phyloP scores from a whole-genome alignment of 2,888 invertebrate species.

The Drosophila mimetica region DNA sequence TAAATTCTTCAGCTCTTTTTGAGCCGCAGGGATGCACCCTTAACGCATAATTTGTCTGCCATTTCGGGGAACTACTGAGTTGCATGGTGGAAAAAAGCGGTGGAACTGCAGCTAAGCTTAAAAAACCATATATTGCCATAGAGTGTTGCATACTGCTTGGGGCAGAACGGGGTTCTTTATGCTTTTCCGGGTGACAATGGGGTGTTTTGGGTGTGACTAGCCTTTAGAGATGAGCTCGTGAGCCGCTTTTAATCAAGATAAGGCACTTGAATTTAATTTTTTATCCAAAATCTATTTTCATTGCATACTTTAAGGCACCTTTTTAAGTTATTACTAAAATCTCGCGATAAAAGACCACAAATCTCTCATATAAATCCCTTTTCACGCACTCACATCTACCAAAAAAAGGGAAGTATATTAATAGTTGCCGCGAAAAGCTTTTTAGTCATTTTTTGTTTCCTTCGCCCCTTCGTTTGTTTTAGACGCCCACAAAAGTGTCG shows the following conservation, averaged over 20 bases:
- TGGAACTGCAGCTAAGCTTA: conserved; percentile 16
- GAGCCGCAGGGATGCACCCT: conserved; percentile 63
- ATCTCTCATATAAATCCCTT: not conserved
- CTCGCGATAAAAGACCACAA: not conserved
- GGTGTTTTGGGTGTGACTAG: not conserved
- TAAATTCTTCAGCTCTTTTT: conserved; percentile 71
- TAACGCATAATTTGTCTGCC: conserved; percentile 72
- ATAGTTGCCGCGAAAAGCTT: conserved; percentile 30
- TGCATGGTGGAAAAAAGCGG: conserved; percentile 1
- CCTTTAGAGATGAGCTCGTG: not conserved
- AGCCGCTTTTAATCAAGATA: no score
- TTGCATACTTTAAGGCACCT: no score
- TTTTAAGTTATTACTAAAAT: no score
- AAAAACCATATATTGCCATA: conserved; percentile 14
- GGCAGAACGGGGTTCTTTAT: conserved; percentile 3
- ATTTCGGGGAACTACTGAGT: conserved; percentile 18
- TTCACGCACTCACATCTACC: not conserved
- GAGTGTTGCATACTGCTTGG: conserved; percentile 52
- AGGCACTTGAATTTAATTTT: no score
- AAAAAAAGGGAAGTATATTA: conserved; percentile 21
- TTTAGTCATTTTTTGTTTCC: conserved; percentile 10
- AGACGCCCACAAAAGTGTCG: conserved; percentile 27
- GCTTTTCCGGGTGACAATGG: not conserved
- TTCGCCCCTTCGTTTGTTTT: conserved; percentile 28
- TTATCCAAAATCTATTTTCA: no score